Evolutionary conservation across 1,140 invertebrate species (phyloP).

Genomic region (Caenorhabditis briggsae): DNA sequence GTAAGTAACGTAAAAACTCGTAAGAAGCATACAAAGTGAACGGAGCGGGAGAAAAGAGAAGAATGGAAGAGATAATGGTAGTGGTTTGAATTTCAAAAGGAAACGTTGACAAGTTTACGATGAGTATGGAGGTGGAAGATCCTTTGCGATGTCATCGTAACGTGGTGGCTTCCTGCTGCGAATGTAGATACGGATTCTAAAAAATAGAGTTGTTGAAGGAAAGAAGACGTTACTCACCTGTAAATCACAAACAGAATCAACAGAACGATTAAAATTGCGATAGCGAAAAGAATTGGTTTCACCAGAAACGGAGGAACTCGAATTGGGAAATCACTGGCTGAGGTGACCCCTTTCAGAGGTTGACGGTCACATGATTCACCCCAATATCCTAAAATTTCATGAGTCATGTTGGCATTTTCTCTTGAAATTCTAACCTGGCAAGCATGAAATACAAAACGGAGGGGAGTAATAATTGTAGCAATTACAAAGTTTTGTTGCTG

Average conservation of each 20-base stretch:
- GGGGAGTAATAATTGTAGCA: slow-evolving; percentile 41
- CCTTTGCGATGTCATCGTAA: slow-evolving; percentile 33
- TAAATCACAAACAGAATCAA: not conserved
- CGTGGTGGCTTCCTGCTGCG: slow-evolving; percentile 15
- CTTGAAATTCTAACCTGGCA: slow-evolving; percentile 44
- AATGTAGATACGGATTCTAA: slow-evolving; percentile 36
- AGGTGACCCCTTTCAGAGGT: slow-evolving; percentile 28
- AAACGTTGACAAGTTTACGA: not conserved
- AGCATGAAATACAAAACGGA: slow-evolving; percentile 50
- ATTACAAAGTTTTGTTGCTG: slow-evolving; percentile 35
- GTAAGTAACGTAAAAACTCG: not conserved
- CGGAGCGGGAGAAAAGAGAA: not conserved
- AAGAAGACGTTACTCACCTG: not conserved
- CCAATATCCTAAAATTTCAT: slow-evolving; percentile 37
- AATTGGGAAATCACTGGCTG: slow-evolving; percentile 45
- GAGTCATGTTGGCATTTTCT: not conserved
- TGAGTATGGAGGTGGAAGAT: slow-evolving; percentile 32
- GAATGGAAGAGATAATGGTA: not conserved
- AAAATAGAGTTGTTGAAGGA: not conserved
- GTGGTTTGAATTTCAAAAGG: too few species aligned
- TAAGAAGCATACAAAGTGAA: slow-evolving; percentile 38
- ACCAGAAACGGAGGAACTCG: slow-evolving; percentile 16
- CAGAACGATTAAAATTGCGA: not conserved
- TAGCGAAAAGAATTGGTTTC: slow-evolving; percentile 28
- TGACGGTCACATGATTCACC: slow-evolving; percentile 50